These are phyloP conservation scores for Rhea americana DNA, from an alignment of 2,113 vertebrate genomes.

Conservation along the genomic window DNA sequence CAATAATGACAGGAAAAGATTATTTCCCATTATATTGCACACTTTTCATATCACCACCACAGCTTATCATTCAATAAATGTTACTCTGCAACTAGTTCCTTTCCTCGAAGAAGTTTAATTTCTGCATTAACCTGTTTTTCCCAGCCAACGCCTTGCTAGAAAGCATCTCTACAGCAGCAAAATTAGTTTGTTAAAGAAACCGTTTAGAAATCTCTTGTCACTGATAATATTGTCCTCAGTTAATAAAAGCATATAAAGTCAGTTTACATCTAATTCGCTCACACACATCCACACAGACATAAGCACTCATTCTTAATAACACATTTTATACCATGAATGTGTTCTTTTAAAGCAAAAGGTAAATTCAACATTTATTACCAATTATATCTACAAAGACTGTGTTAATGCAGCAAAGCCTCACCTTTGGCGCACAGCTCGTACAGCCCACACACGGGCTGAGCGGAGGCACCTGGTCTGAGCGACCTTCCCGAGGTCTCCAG, in stretches of 20 bases:
- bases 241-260: slow-evolving; percentile 74
- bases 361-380: slow-evolving; percentile 75
- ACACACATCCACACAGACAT: slow-evolving; percentile 25
- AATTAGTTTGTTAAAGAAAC: slow-evolving; percentile 79
- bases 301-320: slow-evolving; percentile 34
- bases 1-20: slow-evolving; percentile 84
- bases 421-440: background rate
- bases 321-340: slow-evolving; percentile 9
- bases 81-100: slow-evolving; percentile 79
- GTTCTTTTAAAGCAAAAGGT: slow-evolving; percentile 63
- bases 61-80: slow-evolving; percentile 85
- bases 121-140: slow-evolving; percentile 82
- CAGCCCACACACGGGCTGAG: background rate
- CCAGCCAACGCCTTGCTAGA: slow-evolving; percentile 69
- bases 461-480: background rate
- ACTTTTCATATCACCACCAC: slow-evolving; percentile 80
- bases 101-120: slow-evolving; percentile 81
- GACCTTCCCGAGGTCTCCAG: background rate
- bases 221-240: slow-evolving; percentile 78
- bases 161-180: slow-evolving; percentile 66
- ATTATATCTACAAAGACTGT: slow-evolving; percentile 30
- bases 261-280: slow-evolving; percentile 75
- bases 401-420: background rate
- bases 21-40: slow-evolving; percentile 82
- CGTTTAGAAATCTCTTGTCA: slow-evolving; percentile 75